These are phyloP conservation scores for Allacma fusca DNA, from an alignment of 2,888 invertebrate genomes.

Conservation along the genomic window DNA sequence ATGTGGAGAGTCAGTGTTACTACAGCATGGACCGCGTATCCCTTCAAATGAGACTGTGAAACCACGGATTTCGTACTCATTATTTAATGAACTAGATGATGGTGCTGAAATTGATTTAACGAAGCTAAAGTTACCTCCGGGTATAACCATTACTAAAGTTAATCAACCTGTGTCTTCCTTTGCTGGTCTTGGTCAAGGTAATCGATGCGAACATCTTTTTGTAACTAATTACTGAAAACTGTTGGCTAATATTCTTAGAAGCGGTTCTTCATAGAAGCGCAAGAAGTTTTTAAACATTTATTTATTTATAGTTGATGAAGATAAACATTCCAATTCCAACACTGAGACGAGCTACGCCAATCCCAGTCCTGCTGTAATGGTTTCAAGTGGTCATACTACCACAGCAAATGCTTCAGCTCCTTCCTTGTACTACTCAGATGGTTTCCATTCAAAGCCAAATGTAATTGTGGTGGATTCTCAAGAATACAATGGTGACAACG, in stretches of 20 bases:
- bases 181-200: constrained; percentile 34
- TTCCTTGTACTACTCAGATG: constrained; percentile 27
- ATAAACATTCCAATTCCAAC: constrained; percentile 8
- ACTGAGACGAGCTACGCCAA: constrained; percentile 14
- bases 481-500: constrained; percentile 27
- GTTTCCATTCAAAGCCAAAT: constrained; percentile 37
- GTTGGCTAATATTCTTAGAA: no score
- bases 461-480: constrained; percentile 46
- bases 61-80: background rate
- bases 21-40: background rate
- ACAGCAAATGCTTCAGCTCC: background rate
- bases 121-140: constrained; percentile 73
- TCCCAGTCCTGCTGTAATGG: background rate
- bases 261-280: no score
- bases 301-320: background rate
- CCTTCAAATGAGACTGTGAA: background rate
- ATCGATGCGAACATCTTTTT: background rate
- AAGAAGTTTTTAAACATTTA: background rate
- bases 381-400: background rate
- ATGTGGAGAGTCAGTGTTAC: background rate
- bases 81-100: constrained; percentile 35
- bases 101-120: constrained; percentile 53
- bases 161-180: constrained; percentile 64
- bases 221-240: no score
- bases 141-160: constrained; percentile 80